Percentiles rank a stretch among this genome's conserved stretches.
Evolutionary conservation across 1,140 invertebrate species (phyloP).

Genomic region (Triops cancriformis): DNA sequence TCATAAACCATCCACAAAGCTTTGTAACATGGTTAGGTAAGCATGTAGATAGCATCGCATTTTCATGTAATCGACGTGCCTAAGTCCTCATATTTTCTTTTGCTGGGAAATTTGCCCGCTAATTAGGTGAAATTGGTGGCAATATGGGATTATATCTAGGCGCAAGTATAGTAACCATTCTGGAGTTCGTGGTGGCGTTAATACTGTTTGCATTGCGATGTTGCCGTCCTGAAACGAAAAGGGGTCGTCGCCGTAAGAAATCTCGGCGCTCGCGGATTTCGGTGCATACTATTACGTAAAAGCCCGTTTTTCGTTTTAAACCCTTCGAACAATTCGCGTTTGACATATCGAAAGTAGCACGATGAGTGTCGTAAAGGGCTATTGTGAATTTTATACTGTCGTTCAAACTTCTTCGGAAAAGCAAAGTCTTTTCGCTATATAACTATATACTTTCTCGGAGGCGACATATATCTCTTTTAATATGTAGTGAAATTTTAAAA

Average conservation of each 20-base stretch:
- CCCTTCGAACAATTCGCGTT: too few relatives aligned
- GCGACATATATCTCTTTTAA: too few relatives aligned
- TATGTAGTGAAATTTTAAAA: too few relatives aligned
- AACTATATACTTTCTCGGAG: too few relatives aligned
- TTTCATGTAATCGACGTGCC: too few relatives aligned
- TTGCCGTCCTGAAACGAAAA: neutral
- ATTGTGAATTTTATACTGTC: too few relatives aligned
- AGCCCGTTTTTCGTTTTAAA: too few relatives aligned
- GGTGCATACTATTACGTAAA: neutral
- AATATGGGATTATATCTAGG: constrained; percentile 25
- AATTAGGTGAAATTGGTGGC: constrained; percentile 24
- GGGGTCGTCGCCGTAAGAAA: neutral
- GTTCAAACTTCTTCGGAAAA: too few relatives aligned
- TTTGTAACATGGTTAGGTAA: constrained; percentile 26
- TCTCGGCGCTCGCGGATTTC: neutral
- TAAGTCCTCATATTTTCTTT: too few relatives aligned
- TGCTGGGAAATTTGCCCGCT: neutral
- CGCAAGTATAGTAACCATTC: constrained; percentile 23
- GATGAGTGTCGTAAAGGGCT: too few relatives aligned
- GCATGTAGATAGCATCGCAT: neutral
- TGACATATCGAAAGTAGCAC: too few relatives aligned
- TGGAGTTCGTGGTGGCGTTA: constrained; percentile 15
- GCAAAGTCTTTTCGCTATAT: too few relatives aligned
- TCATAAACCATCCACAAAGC: constrained; percentile 25
- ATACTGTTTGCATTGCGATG: neutral